These are phyloP conservation scores for Stichopus horrens DNA, from an alignment of 53 echinoderm and acorn worm genomes.

Conservation along the genomic window DNA sequence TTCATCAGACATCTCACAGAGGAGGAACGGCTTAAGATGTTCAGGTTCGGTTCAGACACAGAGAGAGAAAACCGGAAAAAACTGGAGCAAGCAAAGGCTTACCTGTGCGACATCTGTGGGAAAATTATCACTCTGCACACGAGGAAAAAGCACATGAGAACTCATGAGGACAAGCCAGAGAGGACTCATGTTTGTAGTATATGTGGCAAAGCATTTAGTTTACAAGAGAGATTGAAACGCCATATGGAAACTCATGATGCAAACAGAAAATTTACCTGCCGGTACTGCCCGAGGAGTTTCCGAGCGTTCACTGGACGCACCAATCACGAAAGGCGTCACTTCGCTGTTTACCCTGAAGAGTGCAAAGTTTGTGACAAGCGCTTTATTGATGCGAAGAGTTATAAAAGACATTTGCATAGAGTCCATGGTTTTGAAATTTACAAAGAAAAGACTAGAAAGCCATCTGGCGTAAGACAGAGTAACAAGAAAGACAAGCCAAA, in stretches of 20 bases:
- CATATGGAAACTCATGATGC: constrained; percentile 23
- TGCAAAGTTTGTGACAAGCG: constrained; percentile 18
- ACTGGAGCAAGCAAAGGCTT: constrained; percentile 7
- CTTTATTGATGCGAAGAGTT: neutral
- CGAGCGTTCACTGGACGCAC: constrained; percentile 8
- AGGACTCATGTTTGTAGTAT: constrained; percentile 1
- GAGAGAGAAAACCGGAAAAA: neutral
- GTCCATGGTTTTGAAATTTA: neutral
- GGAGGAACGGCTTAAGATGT: constrained; percentile 34
- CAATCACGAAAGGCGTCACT: constrained; percentile 28
- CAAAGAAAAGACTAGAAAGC: neutral
- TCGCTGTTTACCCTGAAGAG: neutral
- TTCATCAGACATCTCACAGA: constrained; percentile 32
- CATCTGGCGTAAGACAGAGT: neutral
- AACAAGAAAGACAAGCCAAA: neutral
- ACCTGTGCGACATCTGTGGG: constrained; percentile 32
- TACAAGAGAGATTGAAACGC: neutral
- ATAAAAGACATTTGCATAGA: neutral
- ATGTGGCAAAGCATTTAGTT: constrained; percentile 11
- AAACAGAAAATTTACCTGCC: neutral
- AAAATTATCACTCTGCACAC: neutral
- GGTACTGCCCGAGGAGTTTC: constrained; percentile 21
- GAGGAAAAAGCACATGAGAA: constrained; percentile 17
- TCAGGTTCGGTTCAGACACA: constrained; percentile 11
- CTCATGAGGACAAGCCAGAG: neutral